Conservation (phyloP, 2,113 vertebrate species). For the Ardeotis arabs region DNA sequence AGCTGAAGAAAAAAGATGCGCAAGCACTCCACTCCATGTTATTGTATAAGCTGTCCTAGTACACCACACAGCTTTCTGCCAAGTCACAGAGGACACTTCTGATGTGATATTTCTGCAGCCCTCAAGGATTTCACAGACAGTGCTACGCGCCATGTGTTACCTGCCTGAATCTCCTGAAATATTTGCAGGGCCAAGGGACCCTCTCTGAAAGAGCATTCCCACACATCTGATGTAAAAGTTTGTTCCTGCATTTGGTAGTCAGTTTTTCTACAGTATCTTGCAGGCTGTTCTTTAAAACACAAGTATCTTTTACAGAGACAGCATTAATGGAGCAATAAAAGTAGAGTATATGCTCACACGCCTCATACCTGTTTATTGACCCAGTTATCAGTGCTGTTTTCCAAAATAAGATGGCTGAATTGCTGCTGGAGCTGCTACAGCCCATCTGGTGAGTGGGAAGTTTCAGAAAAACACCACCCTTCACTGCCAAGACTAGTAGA, state of each 20-base stretch:
- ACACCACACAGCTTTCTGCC: background rate
- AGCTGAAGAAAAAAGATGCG: background rate
- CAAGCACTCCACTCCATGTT: background rate
- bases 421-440: background rate
- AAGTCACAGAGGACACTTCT: background rate
- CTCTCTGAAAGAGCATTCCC: background rate
- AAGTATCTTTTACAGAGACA: background rate
- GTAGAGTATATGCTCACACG: background rate
- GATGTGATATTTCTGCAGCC: background rate
- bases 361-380: background rate
- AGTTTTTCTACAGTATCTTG: background rate
- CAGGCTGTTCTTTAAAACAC: background rate
- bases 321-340: background rate
- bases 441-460: background rate
- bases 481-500: background rate
- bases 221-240: background rate
- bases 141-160: fast-evolving
- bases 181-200: background rate
- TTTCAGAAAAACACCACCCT: background rate
- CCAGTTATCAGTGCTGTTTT: background rate
- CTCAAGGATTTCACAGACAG: background rate
- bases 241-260: background rate
- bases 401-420: background rate
- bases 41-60: background rate
- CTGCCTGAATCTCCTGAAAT: background rate